These are phyloP conservation scores for Thinocorus orbignyianus DNA, from an alignment of 2,113 vertebrate genomes.

Conservation along the genomic window DNA sequence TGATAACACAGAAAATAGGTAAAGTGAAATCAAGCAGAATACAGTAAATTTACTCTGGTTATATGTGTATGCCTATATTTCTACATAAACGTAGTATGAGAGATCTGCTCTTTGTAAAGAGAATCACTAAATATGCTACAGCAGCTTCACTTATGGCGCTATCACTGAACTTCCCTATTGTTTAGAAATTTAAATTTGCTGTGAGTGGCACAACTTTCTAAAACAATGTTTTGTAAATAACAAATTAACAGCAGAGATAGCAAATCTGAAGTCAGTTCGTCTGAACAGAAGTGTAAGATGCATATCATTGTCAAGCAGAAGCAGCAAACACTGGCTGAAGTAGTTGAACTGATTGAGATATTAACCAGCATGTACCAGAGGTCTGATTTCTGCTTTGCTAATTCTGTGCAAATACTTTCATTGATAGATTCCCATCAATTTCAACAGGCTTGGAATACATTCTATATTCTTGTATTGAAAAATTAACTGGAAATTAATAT, in stretches of 20 bases:
- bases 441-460: background rate
- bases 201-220: background rate
- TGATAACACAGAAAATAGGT: background rate
- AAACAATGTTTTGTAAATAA: background rate
- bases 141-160: background rate
- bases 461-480: background rate
- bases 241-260: background rate
- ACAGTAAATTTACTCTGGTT: background rate
- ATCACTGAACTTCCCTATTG: background rate
- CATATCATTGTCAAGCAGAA: background rate
- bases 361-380: background rate
- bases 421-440: background rate
- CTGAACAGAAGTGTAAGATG: background rate
- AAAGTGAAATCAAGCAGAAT: background rate
- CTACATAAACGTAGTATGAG: background rate
- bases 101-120: background rate
- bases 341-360: background rate
- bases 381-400: background rate
- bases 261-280: background rate
- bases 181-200: constrained; percentile 34
- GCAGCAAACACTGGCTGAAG: background rate
- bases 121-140: background rate
- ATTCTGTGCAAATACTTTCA: background rate
- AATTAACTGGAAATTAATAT: background rate
- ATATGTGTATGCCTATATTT: background rate